phyloP scores from a whole-genome alignment of 2,113 vertebrate genomes.

The Theristicus caerulescens region DNA sequence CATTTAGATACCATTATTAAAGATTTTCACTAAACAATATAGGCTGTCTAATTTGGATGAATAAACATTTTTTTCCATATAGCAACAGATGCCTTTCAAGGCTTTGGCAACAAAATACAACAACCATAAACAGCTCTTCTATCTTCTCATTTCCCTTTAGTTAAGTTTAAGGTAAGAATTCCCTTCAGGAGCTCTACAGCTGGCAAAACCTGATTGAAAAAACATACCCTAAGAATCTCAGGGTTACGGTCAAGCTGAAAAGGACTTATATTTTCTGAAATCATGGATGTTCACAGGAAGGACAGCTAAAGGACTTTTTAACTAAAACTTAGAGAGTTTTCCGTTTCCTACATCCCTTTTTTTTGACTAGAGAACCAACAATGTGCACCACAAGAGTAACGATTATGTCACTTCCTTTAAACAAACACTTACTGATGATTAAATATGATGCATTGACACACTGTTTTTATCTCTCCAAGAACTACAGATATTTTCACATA shows the following conservation, averaged over 20 bases:
- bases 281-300: neutral
- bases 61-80: neutral
- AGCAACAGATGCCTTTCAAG: neutral
- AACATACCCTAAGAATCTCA: neutral
- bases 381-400: too few relatives aligned
- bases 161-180: neutral
- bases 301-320: neutral
- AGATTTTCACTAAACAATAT: neutral
- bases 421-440: neutral
- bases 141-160: neutral
- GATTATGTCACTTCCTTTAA: neutral
- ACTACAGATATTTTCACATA: neutral
- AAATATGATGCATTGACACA: neutral
- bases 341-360: neutral
- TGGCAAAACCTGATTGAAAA: neutral
- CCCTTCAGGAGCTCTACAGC: neutral
- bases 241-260: neutral
- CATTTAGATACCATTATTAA: neutral
- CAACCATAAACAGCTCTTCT: neutral
- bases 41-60: neutral
- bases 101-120: neutral
- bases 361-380: neutral
- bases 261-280: neutral
- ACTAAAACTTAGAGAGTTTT: neutral
- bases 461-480: neutral